Evolutionary conservation across 2,797 vertebrate species (phyloP), one percentile per base, ranked within the genome.

Genomic region (Euthynnus affinis): DNA sequence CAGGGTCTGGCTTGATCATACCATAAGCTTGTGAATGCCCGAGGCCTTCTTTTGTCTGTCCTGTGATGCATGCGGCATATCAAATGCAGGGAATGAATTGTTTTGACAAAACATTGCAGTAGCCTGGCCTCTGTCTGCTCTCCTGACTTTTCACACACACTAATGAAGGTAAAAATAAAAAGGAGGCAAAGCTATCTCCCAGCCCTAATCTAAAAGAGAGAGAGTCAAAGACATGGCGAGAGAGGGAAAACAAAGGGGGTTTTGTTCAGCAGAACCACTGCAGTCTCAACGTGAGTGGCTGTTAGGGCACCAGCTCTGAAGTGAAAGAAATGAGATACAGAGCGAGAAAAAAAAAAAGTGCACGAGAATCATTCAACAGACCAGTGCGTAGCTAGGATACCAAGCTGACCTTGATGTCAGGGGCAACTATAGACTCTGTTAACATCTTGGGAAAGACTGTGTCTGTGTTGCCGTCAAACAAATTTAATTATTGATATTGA

Each of bases 311-410:
- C 74, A 55, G 82, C 81, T 84, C 88, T 65, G 80, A 87, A 88
- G 78, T 81, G 82, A 90, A 88, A 91, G 93, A 90, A 91, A 89
- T 74, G 84, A 87, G 88, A 92, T 87, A 84, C 87, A 89, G 87
- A 84, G 74, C 12, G 71, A 82, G 63, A 84, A 55, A 76, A 34
- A 29, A 34, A 29, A n/a, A 89, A 87, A 88, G 80, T 83, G 84
- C 81, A 82, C 10, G 56, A 78, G 81, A 87, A 81, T 88, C 77
- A 82, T 88, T 87, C 80, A 80, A 74, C 70, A 85, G 71, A 80
- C 78, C n/a, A 27, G 77, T 25, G 84, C 22, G 84, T 92, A 90
- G 56, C 91, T 87, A 87, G 90, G 91, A 89, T 82, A 92, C 91
- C 65, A 53, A 74, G 70, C 79, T 74, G 83, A 85, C 87, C 80